Percentiles rank a stretch among this genome's conserved stretches.
phyloP scores from a whole-genome alignment of 2,113 vertebrate genomes.

The Ia io region DNA sequence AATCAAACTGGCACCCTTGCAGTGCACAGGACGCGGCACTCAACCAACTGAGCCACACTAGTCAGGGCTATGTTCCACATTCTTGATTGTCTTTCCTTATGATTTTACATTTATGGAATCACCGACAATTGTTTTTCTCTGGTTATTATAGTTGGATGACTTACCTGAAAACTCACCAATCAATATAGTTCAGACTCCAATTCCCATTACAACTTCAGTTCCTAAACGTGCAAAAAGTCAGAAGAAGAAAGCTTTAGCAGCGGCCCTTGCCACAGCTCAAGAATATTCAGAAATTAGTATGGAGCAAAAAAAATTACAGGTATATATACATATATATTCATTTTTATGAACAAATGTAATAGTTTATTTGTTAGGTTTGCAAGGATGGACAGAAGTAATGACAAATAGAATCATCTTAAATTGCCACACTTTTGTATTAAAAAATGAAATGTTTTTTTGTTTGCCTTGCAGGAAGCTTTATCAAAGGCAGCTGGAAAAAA shows the following conservation, averaged over 20 bases:
- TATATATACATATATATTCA: constrained; percentile 66
- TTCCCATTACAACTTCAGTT: constrained; percentile 97
- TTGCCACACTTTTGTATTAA: background rate
- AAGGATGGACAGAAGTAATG: background rate
- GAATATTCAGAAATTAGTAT: constrained; percentile 99
- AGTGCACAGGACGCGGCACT: background rate
- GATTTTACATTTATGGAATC: background rate
- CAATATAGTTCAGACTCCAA: constrained; percentile 98
- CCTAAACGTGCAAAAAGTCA: constrained; percentile 98
- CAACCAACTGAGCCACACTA: background rate
- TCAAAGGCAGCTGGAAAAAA: constrained; percentile 98
- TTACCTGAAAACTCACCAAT: constrained; percentile 98
- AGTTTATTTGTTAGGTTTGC: background rate
- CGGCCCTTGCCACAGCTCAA: constrained; percentile 96
- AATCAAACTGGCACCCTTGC: background rate
- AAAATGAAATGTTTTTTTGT: background rate
- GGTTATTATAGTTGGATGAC: constrained; percentile 89
- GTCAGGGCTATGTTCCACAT: background rate
- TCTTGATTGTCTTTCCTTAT: background rate
- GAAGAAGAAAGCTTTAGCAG: constrained; percentile 98
- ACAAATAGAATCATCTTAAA: background rate
- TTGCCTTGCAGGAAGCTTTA: constrained; percentile 89
- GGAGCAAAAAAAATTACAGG: constrained; percentile 98
- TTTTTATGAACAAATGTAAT: background rate
- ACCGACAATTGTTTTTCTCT: constrained; percentile 27